Conservation (phyloP, 2,797 vertebrate species). For the Arnoldichthys spilopterus region DNA sequence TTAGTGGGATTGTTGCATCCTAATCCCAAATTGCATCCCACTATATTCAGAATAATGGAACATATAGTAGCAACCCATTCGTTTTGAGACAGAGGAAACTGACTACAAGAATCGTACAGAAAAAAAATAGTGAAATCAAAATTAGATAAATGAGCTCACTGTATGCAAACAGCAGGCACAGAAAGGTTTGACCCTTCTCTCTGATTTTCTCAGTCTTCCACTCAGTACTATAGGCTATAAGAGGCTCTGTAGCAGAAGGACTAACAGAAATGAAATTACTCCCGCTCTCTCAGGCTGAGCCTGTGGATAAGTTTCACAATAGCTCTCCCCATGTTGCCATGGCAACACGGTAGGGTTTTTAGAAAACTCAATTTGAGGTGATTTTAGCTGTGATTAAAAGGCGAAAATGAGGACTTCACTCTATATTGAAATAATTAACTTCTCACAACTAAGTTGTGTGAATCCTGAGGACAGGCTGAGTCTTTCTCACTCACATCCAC, state of each 20-base stretch:
- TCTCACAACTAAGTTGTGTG: conserved; percentile 20
- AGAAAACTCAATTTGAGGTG: conserved; percentile 31
- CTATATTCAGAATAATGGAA: no score
- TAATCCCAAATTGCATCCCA: background rate
- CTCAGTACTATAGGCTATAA: background rate
- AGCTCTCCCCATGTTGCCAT: conserved; percentile 39
- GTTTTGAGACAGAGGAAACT: background rate
- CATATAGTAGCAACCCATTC: background rate
- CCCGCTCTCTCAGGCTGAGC: background rate
- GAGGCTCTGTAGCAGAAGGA: background rate
- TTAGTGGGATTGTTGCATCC: background rate
- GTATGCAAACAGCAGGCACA: background rate
- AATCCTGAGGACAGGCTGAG: background rate
- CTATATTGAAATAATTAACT: conserved; percentile 4
- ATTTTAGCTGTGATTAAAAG: conserved; percentile 45
- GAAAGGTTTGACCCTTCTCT: background rate
- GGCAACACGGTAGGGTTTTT: conserved; percentile 13
- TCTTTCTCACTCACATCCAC: background rate
- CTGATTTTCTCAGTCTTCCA: background rate
- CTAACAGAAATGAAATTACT: conserved; percentile 8
- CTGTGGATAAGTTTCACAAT: conserved; percentile 21
- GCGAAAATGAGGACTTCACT: conserved; percentile 3
- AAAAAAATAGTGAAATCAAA: background rate
- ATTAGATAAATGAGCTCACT: background rate
- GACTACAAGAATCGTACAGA: background rate